A percentile compares a stretch with the other conserved stretches of the same genome.
phyloP scores from a whole-genome alignment of 2,888 invertebrate genomes.

The Andrena chrysosceles region DNA sequence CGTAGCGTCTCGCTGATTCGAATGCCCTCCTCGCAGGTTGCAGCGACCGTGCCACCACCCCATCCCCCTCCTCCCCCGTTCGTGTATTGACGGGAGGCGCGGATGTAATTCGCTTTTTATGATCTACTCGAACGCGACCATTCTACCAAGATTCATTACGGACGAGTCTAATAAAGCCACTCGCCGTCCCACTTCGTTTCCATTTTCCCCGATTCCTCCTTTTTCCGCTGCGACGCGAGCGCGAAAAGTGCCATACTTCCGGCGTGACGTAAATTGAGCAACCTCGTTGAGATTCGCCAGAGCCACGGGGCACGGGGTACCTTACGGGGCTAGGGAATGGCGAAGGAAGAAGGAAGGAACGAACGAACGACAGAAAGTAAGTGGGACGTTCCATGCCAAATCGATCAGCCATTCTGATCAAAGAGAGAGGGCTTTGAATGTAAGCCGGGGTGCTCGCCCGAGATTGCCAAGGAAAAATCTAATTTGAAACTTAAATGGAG shows the following conservation, averaged over 20 bases:
- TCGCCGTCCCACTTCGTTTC: slow-evolving; percentile 49
- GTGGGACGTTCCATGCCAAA: slow-evolving; percentile 72
- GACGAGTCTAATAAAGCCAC: slow-evolving; percentile 65
- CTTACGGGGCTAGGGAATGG: slow-evolving; percentile 6
- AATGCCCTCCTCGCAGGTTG: slow-evolving; percentile 4
- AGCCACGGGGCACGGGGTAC: slow-evolving; percentile 31
- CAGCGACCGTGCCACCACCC: background rate
- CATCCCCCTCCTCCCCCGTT: background rate
- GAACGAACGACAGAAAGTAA: slow-evolving; percentile 64
- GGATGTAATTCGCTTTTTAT: slow-evolving; percentile 55
- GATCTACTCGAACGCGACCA: slow-evolving; percentile 48
- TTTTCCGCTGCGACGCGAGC: background rate
- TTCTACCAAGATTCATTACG: slow-evolving; percentile 67
- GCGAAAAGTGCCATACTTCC: slow-evolving; percentile 52
- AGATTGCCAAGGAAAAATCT: slow-evolving; percentile 73
- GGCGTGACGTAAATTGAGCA: slow-evolving; percentile 68
- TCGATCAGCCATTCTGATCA: slow-evolving; percentile 74
- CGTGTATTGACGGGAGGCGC: slow-evolving; percentile 28
- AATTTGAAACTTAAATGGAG: slow-evolving; percentile 74
- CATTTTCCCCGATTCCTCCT: slow-evolving; percentile 43
- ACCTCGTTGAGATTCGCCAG: slow-evolving; percentile 65
- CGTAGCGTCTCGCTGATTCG: slow-evolving; percentile 2
- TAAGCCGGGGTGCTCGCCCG: slow-evolving; percentile 64
- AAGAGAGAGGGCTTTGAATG: slow-evolving; percentile 69
- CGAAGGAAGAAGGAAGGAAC: slow-evolving; percentile 14